Evolutionary conservation across 2,888 invertebrate genomes (phyloP), one percentile per base, ranked within the genome.

Genomic region (Andrena bucephala): DNA sequence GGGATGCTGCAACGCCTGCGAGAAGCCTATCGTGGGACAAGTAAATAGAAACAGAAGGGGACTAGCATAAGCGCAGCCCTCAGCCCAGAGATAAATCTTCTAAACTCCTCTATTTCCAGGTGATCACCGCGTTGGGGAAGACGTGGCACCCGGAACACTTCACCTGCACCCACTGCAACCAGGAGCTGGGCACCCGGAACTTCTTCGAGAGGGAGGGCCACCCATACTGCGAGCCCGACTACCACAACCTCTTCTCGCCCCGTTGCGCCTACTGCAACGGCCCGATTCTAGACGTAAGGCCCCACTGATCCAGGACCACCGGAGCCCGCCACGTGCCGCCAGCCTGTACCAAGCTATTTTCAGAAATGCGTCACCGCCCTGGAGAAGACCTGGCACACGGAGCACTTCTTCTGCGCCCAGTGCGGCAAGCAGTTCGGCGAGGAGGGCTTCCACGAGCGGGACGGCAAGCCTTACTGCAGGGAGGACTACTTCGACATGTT

Each of bases 131-230:
- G 27, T 94, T 99, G 94, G 99, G 99, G 74, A 98, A 98, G 94
- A 99, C 99, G 85, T 99, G 99, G 99, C 99, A 99, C 94, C 99
- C 99, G 65, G 99, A 99, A 95, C 99, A 99, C 95, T 99, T 99
- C 95, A 98, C 97, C 81, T 99, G 99, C 95, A 97, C 97, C 88
- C 99, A 99, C 93, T 99, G 99, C 96, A 97, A 97, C 92, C 98
- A 98, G 93, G 99, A 99, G 94, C 95, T 99, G 92, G 99, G 99
- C 82, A 99, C 99, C 74, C 96, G 98, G 94, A 99, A 99, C 95
- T 99, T 99, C 96, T 99, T 99, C 94, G 99, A 99, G 95, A 96
- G 99, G 87, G 99, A 99, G 90, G 98, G 98, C 74, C 96, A 97
- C 93, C 99, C 99, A 0, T 99, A 99, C 95, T 99, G 99, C 95